Base-by-base conservation (phyloP, 2,113 vertebrate genomes). In the Austrofundulus limnaeus region DNA sequence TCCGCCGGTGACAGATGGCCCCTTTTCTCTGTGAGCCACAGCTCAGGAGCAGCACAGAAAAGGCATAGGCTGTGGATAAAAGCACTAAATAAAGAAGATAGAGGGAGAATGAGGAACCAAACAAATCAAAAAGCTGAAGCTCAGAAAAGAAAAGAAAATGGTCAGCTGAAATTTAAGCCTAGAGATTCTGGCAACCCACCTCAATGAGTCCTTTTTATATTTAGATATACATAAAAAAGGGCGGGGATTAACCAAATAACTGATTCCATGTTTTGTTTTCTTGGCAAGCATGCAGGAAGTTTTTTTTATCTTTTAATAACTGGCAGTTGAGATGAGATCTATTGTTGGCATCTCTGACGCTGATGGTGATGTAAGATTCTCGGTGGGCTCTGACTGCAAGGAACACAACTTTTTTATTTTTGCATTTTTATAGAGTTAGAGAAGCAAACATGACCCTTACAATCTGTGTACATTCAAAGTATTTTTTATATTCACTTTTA, bases 1-100 rank as follows among this genome's bases (percentile, higher is more conserved):
- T 60, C 70, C 83, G 86, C 81, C 84, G 79, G 56, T 72, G 50
- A 82, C 89, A 91, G 89, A 91, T 91, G 88, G 85, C 70, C 23
- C 77, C n/a, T n/a, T 78, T 83, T 73, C 77, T 70, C 72, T 68
- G 39, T 72, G 66, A 80, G 85, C 81, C 75, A 65, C 61, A 55
- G 72, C 72, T 81, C 86, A 77, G 67, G 60, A 75, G 55, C 28
- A 45, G 66, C 58, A 43, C 55, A 48, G 61, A 46, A 70, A 64
- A 41, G 50, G 37, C 24, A 31, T 42, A 54, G 34, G 50, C 39
- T 25, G 21, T 66, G n/a, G 31, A 54, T 69, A 43, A 64, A 47
- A 39, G 3, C 5, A 15, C 4, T 23, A 38, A 28, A 70, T 49
- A 23, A 13, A 62, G 25, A 51, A 45, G 3, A 61, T 43, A 43